Evolutionary conservation across 2,888 invertebrate species (phyloP).

Genomic region (Iphiclides podalirius): DNA sequence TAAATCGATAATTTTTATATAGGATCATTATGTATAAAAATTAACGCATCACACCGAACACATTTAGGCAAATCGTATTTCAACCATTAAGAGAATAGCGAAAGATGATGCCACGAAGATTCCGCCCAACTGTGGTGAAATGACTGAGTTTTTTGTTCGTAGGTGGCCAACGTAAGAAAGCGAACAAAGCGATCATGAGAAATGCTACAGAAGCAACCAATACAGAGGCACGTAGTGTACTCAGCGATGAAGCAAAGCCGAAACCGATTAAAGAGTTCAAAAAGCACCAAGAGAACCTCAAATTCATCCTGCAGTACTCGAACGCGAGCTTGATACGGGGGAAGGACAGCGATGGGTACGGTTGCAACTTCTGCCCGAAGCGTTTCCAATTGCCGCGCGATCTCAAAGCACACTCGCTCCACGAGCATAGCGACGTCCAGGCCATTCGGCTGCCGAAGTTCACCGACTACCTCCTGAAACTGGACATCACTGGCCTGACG

Average conservation of each 20-base stretch:
- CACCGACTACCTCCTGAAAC: conserved; percentile 36
- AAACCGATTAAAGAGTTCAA: conserved; percentile 23
- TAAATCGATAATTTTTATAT: too few species aligned
- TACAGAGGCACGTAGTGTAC: not conserved
- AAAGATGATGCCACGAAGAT: too few species aligned
- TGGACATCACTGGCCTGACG: conserved; percentile 41
- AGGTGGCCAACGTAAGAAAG: conserved; percentile 13
- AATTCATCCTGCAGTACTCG: conserved; percentile 34
- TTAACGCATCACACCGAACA: too few species aligned
- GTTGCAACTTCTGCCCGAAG: conserved; percentile 40
- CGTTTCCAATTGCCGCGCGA: conserved; percentile 34
- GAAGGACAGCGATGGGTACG: conserved; percentile 33
- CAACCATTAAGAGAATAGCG: too few species aligned
- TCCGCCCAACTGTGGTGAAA: too few species aligned
- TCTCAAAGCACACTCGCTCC: conserved; percentile 38
- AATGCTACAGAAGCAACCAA: not conserved
- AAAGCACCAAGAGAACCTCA: conserved; percentile 29
- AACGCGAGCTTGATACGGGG: conserved; percentile 38
- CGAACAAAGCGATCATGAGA: not conserved
- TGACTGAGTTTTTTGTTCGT: conserved; percentile 22
- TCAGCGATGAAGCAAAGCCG: not conserved
- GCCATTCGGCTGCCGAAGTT: conserved; percentile 27
- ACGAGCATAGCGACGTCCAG: conserved; percentile 34
- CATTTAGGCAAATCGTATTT: too few species aligned
- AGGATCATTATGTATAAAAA: too few species aligned